Base-by-base conservation (phyloP, 2,888 invertebrate species). In the Trimorus sp. region DNA sequence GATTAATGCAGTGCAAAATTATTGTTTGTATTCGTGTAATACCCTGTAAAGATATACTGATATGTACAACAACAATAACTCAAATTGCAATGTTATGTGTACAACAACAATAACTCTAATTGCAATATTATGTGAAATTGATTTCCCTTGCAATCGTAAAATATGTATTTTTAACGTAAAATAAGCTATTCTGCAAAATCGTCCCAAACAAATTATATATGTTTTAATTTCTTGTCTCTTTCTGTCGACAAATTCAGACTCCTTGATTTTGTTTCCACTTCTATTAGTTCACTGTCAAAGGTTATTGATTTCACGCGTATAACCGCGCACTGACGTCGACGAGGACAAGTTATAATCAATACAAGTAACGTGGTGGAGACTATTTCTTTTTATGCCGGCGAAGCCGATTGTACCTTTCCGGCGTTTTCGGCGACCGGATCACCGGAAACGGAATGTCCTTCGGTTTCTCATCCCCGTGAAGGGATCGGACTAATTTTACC, bases 281-380 rank as follows among this genome's bases (percentile, higher is more conserved):
- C 76, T 56, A 54, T 79, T 69, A 73, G 75, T 83, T 83, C 79
- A 83, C 73, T 83, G 83, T 77, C 83, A 83, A 79, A 79, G 79
- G 73, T 83, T 83, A 83, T 83, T 84, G 86, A 87, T 84, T 85
- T 85, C 85, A 84, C 85, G 87, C 86, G 85, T 81, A 87, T 83
- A 84, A 84, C 84, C 84, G 53, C 73, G 84, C 85, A 80, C 76
- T 83, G 85, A 87, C 85, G 86, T 88, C 85, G 85, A 85, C 78
- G 79, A 84, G 84, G 53, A 76, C 79, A 82, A 79, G 76, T 82
- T 77, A 80, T 80, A 86, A 88, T 87, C 87, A 86, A 88, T 88
- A 84, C 83, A 77, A 84, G 77, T 81, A 79, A 81, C 73, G 69
- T 68, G 63, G 78, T 58, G 26, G 71, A 66, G 70, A 80, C 56